Percentiles rank a stretch among this genome's conserved stretches.
These are phyloP conservation scores for Cantharis nigra DNA, from an alignment of 2,888 invertebrate species.

Conservation along the genomic window DNA sequence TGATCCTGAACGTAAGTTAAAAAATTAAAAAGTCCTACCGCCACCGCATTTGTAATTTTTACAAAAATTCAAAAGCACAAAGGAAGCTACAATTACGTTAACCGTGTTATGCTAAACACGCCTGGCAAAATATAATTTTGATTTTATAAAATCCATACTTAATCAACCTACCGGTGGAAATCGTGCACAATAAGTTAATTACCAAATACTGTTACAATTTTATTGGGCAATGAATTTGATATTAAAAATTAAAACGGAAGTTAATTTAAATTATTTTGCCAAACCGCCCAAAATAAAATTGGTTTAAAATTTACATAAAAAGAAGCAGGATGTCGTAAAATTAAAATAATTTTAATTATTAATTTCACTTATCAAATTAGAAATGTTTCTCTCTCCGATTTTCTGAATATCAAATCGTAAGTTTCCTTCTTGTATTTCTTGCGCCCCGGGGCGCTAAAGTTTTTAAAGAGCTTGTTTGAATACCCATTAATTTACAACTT, in stretches of 20 bases:
- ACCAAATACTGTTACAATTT: background rate
- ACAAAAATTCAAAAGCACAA: background rate
- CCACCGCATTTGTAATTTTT: background rate
- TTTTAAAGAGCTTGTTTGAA: background rate
- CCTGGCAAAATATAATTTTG: background rate
- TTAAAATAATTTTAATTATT: background rate
- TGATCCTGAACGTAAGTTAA: slow-evolving; percentile 70
- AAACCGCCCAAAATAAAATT: background rate
- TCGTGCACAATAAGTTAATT: background rate
- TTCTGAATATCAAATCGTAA: background rate
- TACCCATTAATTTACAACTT: background rate
- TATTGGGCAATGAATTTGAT: background rate
- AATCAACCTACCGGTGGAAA: background rate
- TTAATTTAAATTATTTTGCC: background rate
- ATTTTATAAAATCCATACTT: background rate
- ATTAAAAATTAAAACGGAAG: background rate
- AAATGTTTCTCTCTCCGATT: background rate
- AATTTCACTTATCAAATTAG: background rate
- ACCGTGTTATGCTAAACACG: background rate
- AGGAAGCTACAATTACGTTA: background rate
- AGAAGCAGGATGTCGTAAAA: background rate
- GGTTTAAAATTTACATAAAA: background rate
- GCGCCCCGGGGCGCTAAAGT: background rate
- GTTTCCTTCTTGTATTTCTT: background rate
- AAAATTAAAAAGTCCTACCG: background rate